Evolutionary conservation across 1,140 invertebrate genomes (phyloP).

Genomic region (Drosophila obscura): DNA sequence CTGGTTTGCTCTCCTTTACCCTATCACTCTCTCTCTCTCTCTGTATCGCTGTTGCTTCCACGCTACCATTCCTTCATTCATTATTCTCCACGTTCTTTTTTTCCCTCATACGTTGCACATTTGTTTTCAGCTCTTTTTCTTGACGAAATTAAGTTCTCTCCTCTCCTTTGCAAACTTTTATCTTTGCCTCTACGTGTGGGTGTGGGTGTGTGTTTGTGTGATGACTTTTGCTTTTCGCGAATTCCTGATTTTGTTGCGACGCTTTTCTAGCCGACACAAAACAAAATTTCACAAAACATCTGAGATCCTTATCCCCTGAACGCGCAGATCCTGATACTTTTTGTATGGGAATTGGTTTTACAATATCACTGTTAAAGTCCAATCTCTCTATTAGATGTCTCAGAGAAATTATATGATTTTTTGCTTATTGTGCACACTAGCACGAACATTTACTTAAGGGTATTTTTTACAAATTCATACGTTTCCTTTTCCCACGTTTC

Average conservation of each 20-base stretch:
- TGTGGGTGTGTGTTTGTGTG: conserved; percentile 17
- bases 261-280: conserved; percentile 43
- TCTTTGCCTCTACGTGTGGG: conserved; percentile 23
- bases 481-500: too few relatives aligned
- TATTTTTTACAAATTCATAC: too few relatives aligned
- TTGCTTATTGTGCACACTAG: too few relatives aligned
- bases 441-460: too few relatives aligned
- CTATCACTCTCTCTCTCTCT: conserved; percentile 18
- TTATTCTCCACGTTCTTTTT: conserved; percentile 49
- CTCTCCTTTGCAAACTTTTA: conserved; percentile 38
- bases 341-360: too few relatives aligned
- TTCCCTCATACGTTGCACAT: conserved; percentile 20
- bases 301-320: conserved; percentile 4
- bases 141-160: conserved; percentile 16
- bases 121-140: conserved; percentile 3
- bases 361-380: too few relatives aligned
- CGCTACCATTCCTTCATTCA: conserved; percentile 72
- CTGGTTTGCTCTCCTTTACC: conserved; percentile 3
- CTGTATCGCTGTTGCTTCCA: conserved; percentile 10
- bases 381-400: too few relatives aligned
- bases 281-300: conserved; percentile 26
- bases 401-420: too few relatives aligned
- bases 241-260: conserved; percentile 50
- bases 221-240: conserved; percentile 64
- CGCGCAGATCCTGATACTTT: too few relatives aligned